A percentile compares a stretch with the other conserved stretches of the same genome.
phyloP scores from a whole-genome alignment of 2,113 vertebrate genomes.

The Echinops telfairi region DNA sequence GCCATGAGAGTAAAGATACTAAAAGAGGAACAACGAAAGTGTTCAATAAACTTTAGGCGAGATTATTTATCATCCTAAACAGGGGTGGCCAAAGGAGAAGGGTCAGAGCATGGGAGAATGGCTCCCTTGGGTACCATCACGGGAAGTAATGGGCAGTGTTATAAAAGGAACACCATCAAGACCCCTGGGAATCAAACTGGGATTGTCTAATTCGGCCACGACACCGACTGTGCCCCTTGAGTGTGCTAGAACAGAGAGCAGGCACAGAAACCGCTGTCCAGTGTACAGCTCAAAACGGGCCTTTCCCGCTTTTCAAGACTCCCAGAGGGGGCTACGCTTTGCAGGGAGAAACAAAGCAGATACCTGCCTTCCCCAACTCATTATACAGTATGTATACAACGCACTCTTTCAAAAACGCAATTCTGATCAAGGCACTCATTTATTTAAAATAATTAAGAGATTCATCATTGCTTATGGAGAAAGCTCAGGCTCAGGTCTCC shows the following conservation, averaged over 20 bases:
- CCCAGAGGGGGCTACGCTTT: background rate
- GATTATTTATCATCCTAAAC: slow-evolving; percentile 58
- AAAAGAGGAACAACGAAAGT: background rate
- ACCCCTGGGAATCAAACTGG: background rate
- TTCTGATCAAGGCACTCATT: background rate
- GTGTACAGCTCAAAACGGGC: background rate
- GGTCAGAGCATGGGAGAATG: slow-evolving; percentile 4
- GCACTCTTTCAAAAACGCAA: slow-evolving; percentile 1
- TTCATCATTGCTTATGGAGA: background rate
- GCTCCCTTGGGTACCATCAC: slow-evolving; percentile 2
- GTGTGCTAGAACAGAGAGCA: background rate
- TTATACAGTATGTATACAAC: background rate
- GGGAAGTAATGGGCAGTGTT: slow-evolving; percentile 1
- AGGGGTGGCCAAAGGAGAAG: slow-evolving; percentile 26
- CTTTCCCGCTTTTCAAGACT: background rate
- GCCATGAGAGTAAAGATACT: slow-evolving; percentile 1
- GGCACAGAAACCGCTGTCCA: background rate
- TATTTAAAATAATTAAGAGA: slow-evolving; percentile 18
- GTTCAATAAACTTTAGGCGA: slow-evolving; percentile 30
- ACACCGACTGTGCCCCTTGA: background rate
- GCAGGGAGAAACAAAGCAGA: background rate
- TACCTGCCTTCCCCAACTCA: background rate
- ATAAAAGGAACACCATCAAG: background rate
- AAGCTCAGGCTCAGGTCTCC: background rate
- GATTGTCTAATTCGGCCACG: background rate